Percentiles rank a stretch among this genome's conserved stretches.
phyloP scores from a whole-genome alignment of 2,113 vertebrate species.

The Excalfactoria chinensis region DNA sequence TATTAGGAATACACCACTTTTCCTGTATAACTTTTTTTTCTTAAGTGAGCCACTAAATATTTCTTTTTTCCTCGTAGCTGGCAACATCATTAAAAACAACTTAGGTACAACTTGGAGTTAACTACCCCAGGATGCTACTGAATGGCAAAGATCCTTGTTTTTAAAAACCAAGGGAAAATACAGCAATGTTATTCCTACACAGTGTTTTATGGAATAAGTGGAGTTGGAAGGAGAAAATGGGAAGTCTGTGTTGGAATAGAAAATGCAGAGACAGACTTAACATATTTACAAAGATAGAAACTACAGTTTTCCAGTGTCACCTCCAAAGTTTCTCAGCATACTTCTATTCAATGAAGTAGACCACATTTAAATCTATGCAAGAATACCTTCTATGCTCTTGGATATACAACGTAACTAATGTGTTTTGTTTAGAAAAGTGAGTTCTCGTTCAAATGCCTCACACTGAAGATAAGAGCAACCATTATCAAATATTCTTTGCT shows the following conservation, averaged over 20 bases:
- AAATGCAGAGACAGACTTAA: neutral
- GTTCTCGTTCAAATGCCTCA: conserved; percentile 59
- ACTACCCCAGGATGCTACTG: neutral
- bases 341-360: neutral
- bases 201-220: neutral
- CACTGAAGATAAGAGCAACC: conserved; percentile 90
- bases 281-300: conserved; percentile 49
- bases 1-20: neutral
- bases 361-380: conserved; percentile 19
- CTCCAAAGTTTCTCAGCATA: conserved; percentile 37
- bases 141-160: conserved; percentile 5
- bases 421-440: conserved; percentile 39
- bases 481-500: conserved; percentile 88
- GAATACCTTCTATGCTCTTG: conserved; percentile 54
- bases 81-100: conserved; percentile 1
- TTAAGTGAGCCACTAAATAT: neutral
- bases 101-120: neutral
- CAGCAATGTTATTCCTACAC: conserved; percentile 5
- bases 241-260: conserved; percentile 26
- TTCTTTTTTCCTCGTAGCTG: conserved; percentile 12
- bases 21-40: neutral
- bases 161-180: conserved; percentile 29
- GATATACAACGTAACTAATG: neutral
- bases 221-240: neutral
- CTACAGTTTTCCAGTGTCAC: conserved; percentile 41